Percentiles rank a stretch among this genome's conserved stretches.
phyloP scores from a whole-genome alignment of 2,888 invertebrate species.

The Mythimna pallens region DNA sequence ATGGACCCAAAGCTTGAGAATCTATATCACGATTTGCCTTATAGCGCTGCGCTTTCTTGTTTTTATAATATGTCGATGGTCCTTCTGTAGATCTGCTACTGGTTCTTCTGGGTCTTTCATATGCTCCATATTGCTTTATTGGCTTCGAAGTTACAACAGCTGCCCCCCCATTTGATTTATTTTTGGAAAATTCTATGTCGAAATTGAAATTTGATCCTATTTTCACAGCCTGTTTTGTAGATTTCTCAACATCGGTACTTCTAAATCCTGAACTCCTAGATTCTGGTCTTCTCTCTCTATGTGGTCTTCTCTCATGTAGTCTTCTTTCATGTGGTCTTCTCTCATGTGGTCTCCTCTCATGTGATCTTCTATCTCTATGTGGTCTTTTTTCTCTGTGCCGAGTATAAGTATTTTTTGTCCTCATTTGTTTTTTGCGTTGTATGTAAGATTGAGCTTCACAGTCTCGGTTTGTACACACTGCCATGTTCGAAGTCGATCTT shows the following conservation, averaged over 20 bases:
- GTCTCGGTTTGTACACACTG: conserved; percentile 27
- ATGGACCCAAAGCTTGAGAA: conserved; percentile 57
- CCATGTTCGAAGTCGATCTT: conserved; percentile 36
- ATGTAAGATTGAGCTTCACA: conserved; percentile 43
- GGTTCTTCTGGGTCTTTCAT: conserved; percentile 28
- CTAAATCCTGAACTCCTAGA: conserved; percentile 11
- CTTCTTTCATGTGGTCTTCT: conserved; percentile 16
- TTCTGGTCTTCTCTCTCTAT: conserved; percentile 20
- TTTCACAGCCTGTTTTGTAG: conserved; percentile 65
- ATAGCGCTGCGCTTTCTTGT: conserved; percentile 46
- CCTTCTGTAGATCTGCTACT: conserved; percentile 38
- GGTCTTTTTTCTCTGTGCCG: conserved; percentile 8
- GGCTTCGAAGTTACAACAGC: conserved; percentile 17
- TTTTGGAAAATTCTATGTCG: conserved; percentile 70
- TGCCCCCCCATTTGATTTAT: conserved; percentile 37
- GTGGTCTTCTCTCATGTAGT: conserved; percentile 11
- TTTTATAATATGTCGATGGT: conserved; percentile 18
- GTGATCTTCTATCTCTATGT: conserved; percentile 6
- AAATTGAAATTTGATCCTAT: conserved; percentile 71
- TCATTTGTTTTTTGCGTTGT: conserved; percentile 18
- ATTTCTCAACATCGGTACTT: conserved; percentile 18
- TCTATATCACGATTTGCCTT: conserved; percentile 49
- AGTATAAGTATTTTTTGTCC: conserved; percentile 19
- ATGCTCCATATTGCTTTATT: conserved; percentile 14
- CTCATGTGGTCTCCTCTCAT: background rate